Evolutionary conservation across 2,888 invertebrate species (phyloP), one percentile per base, ranked within the genome.

Genomic region (Lycocerus yunnanus): DNA sequence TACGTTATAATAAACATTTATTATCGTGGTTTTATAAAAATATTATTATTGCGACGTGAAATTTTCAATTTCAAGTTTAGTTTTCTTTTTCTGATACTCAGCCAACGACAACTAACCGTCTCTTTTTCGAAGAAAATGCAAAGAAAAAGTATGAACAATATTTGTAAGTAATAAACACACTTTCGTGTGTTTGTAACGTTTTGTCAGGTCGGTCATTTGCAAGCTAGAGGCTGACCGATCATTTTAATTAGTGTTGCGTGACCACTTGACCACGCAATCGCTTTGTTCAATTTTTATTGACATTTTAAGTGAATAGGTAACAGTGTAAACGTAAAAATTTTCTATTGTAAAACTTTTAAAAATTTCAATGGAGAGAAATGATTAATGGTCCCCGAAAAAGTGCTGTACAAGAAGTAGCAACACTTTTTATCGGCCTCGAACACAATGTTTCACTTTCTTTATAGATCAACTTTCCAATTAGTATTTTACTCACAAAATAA

Each of bases 151-250:
- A 75, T 77, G 75, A 75, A 76, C 73, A 78, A 67, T 73, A 75
- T 75, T 78, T 79, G 71, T 77, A 78, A 71, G 78, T 73, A 79
- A 79, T 81, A 78, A 82, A 83, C 80, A 82, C 79, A 74, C 78
- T 82, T 82, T 83, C 84, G 84, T 84, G 84, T 82, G 80, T 72
- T 78, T 80, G 80, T 81, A 82, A 82, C 82, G 82, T 83, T 84
- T 81, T 80, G 80, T 82, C 80, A 80, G 78, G 80, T 80, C 80
- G 78, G 81, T 81, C 80, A 78, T 82, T 80, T 81, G 80, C 81
- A 84, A 82, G 84, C 84, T 84, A 82, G 83, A 81, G 80, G 83
- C 82, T 84, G 84, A 84, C 84, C 84, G 84, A 84, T 84, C 83
- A 83, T 84, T 83, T 81, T 81, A 82, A 82, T 83, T 81, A 81